phyloP scores from a whole-genome alignment of 2,888 invertebrate genomes.

The Dyspetes luteomarginatus region DNA sequence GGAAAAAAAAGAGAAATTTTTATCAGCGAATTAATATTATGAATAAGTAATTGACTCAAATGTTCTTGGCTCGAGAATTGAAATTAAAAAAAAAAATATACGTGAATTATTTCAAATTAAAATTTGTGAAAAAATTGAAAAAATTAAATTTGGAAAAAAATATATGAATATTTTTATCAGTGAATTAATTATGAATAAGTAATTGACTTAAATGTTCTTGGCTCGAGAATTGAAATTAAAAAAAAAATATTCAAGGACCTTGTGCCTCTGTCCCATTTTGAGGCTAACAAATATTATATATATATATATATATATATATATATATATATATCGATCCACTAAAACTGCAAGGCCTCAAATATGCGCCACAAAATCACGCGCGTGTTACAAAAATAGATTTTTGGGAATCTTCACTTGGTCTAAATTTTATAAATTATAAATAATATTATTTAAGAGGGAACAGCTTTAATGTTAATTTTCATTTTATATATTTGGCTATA shows the following conservation, averaged over 20 bases:
- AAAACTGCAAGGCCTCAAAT: constrained; percentile 29
- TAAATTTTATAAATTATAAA: constrained; percentile 8
- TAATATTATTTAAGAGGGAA: constrained; percentile 28
- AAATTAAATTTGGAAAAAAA: no score
- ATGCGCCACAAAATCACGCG: neutral
- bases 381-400: constrained; percentile 46
- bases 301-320: no score
- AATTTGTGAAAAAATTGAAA: no score
- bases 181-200: no score
- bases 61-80: constrained; percentile 34
- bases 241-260: no score
- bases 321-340: constrained; percentile 22
- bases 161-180: no score
- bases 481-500: constrained; percentile 7
- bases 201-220: neutral
- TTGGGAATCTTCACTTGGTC: neutral
- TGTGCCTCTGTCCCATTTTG: neutral
- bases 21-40: no score
- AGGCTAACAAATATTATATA: constrained; percentile 3
- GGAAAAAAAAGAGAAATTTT: no score
- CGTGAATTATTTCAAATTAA: no score
- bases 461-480: constrained; percentile 22
- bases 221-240: constrained; percentile 18
- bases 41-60: neutral
- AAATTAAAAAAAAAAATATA: no score